phyloP scores from a whole-genome alignment of 2,113 vertebrate species.

The Lophotis ruficrista region DNA sequence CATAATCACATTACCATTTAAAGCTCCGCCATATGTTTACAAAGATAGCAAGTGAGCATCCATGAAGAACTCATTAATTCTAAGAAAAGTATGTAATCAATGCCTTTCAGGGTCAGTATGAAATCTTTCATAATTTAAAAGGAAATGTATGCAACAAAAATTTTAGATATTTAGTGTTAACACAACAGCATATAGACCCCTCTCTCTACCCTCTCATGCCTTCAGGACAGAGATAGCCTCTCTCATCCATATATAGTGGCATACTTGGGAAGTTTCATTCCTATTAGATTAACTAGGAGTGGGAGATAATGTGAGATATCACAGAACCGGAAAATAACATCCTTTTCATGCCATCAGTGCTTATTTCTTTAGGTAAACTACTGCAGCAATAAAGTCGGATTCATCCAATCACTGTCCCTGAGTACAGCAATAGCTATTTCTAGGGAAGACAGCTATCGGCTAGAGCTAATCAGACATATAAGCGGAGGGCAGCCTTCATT shows the following conservation, averaged over 20 bases:
- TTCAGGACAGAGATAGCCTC: not conserved
- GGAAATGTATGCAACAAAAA: conserved; percentile 53
- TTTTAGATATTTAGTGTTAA: conserved; percentile 27
- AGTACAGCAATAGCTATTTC: not conserved
- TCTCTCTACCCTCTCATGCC: not conserved
- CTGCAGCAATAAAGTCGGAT: not conserved
- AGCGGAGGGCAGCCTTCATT: not conserved
- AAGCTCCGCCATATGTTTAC: conserved; percentile 21
- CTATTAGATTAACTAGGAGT: conserved; percentile 32
- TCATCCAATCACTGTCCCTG: not conserved
- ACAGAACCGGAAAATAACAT: conserved; percentile 30
- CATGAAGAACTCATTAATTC: not conserved
- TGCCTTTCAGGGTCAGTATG: conserved; percentile 3
- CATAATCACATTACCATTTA: conserved; percentile 42
- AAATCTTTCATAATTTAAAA: conserved; percentile 14
- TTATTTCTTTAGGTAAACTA: conserved; percentile 41
- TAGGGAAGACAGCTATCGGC: not conserved
- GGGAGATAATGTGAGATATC: conserved; percentile 45
- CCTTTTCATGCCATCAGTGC: not conserved
- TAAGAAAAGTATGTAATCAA: conserved; percentile 2
- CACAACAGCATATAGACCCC: not conserved
- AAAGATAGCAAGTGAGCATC: not conserved
- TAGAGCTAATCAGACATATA: not conserved
- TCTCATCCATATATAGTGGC: conserved; percentile 55
- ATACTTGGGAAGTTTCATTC: conserved; percentile 51